Evolutionary conservation across 2,888 invertebrate species (phyloP), one percentile per base, ranked within the genome.

Genomic region (Trichopoda pennipes): DNA sequence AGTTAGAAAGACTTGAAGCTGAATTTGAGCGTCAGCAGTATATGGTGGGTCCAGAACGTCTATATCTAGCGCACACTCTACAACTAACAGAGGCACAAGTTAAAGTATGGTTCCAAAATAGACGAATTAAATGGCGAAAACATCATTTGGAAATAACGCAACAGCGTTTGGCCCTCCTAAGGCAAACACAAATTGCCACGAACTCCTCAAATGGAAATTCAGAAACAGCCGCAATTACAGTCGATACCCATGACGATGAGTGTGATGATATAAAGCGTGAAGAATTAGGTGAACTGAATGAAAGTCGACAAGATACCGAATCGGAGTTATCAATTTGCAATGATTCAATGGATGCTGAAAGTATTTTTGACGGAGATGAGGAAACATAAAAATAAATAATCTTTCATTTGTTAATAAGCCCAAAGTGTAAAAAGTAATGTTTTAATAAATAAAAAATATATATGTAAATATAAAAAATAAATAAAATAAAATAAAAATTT

Each of bases 11-110:
- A 85, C 92, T 99, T 72, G 98, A 99, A 89, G 96, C 96, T 0
- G 98, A 98, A 92, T 99, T 99, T 88, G 97, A 98, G 87, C 92
- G 98, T 49, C 98, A 98, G 88, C 98, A 99, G 91, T 99, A 99
- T 92, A 98, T 99, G 98, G 98, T 99, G 14, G 98, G 98, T 0
- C 98, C 98, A 0, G 98, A 98, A 91, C 92, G 98, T 80, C 93
- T 97, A 4, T 98, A 98, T 91, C 92, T 99, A 74, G 99, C 99
- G 0, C 90, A 91, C 78, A 91, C 91, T 8, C 87, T 91, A 3
- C 91, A 91, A 81, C 85, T 91, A 61, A 91, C 91, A 21, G 91
- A 90, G 85, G 91, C 91, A 3, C 92, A 96, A 94, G 96, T 96
- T 2, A 97, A 97, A 90, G 96, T 97, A 6, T 97, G 96, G 96